Base-by-base conservation (phyloP, 2,113 vertebrate species). In the Felis chaus region DNA sequence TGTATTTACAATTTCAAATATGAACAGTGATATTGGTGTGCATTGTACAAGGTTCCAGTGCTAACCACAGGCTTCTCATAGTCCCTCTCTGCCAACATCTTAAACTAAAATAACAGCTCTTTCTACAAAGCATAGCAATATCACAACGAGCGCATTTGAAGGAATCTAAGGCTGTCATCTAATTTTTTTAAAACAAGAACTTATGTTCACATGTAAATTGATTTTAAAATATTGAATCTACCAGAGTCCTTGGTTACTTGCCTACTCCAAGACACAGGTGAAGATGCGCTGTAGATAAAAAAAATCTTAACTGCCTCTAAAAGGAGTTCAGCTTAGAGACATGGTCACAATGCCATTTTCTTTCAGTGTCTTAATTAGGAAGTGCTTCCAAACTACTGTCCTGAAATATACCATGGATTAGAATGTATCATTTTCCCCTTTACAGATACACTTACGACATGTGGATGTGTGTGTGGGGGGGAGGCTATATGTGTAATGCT, bases 301-400 rank as follows among this genome's bases (percentile, higher is more conserved):
- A 89, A 78, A 85, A 66, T 65, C 19, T 76, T 31, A 74, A 94
- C 66, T 88, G 61, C 79, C 16, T 93, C 29, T 69, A 23, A 81
- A 91, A 89, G 1, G 23, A 95, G 55, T 14, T 78, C 45, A 50
- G 25, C 12, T 66, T 79, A 63, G 4, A 84, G 19, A 39, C 36
- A 81, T 81, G 5, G 50, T 31, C 41, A 88, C 25, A 79, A 33
- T 39, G 76, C 7, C 15, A 48, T 31, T 93, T 93, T 93, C 33
- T 96, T 89, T 82, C 31, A 66, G n/a, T 73, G 93, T 95, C 65
- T 94, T 89, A 85, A 95, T 85, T 69, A 68, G 79, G 36, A 80
- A 85, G 10, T 85, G 0, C 7, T 92, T 91, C 66, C 53, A 91
- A 85, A 92, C 29, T 82, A 61, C 65, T 7, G 12, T 61, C 13